Base-by-base conservation (phyloP, 2,113 vertebrate genomes). In the Cephalopholis sonnerati region DNA sequence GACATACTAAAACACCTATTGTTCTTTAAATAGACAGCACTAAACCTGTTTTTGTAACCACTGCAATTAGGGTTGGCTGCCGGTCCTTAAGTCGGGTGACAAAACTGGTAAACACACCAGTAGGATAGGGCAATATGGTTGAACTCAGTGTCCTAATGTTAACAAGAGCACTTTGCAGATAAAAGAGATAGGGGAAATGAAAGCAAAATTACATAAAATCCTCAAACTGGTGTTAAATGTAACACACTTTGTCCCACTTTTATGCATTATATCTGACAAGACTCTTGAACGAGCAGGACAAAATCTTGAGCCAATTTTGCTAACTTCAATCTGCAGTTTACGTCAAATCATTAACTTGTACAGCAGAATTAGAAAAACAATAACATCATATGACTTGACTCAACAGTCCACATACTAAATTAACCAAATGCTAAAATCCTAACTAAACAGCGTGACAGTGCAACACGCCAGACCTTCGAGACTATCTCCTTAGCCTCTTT, bases 1-100 rank as follows among this genome's bases (percentile, higher is more conserved):
- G 70, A 39, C 29, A 51, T 65, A 75, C 50, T 85, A 85, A 87
- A 90, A 91, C 51, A 66, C 29, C 75, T 48, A 77, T 89, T 91
- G 84, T 90, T 79, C 65, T 64, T 82, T 87, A 85, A 92, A 91
- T 69, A 67, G 80, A 71, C 39, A 54, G 72, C 84, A 84, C 87
- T 86, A 91, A 92, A 94, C 25, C 83, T 27, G 73, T 90, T 84
- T 82, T 84, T 86, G 51, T 81, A 87, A 91, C 25, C 25, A 74
- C 75, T 58, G 83, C 72, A 84, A 88, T 88, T 86, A 78, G 54
- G 44, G 74, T 74, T 86, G 50, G 68, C 57, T n/a, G 13, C 61
- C 51, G 75, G 66, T 77, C 11, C 63, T 59, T 59, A 53, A 54
- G 69, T 74, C 41, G 27, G 20, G 55, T 50, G 32, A 77, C 67